Percentiles rank a stretch among this genome's conserved stretches.
These are phyloP conservation scores for Sminthopsis crassicaudata DNA, from an alignment of 2,113 vertebrate species.

Conservation along the genomic window DNA sequence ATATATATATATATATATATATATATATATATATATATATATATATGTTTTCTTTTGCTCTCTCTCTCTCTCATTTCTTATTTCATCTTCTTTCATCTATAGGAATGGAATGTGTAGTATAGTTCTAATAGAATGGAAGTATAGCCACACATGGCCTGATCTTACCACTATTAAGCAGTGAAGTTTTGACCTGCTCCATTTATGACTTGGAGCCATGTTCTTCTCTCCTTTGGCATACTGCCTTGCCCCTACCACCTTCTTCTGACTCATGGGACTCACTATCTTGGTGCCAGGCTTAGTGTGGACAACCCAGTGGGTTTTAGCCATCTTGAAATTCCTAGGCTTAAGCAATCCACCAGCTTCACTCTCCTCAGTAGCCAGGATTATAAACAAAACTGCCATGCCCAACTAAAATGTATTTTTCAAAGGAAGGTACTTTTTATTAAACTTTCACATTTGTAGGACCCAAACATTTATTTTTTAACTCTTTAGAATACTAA, in stretches of 20 bases:
- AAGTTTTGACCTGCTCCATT: not conserved
- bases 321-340: not conserved
- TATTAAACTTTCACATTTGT: not conserved
- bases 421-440: not conserved
- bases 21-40: no score
- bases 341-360: not conserved
- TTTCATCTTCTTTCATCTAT: not conserved
- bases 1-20: no score
- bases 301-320: not conserved
- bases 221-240: not conserved
- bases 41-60: not conserved
- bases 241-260: not conserved
- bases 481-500: not conserved
- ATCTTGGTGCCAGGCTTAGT: not conserved
- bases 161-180: not conserved
- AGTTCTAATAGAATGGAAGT: not conserved
- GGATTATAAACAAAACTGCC: not conserved
- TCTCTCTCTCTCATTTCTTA: not conserved
- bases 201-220: not conserved
- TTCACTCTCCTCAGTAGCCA: not conserved
- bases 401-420: not conserved
- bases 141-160: not conserved
- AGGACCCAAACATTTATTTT: not conserved
- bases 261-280: not conserved
- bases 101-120: no score